phyloP scores from a whole-genome alignment of 2,888 invertebrate species.

The Creontiades dilutus region DNA sequence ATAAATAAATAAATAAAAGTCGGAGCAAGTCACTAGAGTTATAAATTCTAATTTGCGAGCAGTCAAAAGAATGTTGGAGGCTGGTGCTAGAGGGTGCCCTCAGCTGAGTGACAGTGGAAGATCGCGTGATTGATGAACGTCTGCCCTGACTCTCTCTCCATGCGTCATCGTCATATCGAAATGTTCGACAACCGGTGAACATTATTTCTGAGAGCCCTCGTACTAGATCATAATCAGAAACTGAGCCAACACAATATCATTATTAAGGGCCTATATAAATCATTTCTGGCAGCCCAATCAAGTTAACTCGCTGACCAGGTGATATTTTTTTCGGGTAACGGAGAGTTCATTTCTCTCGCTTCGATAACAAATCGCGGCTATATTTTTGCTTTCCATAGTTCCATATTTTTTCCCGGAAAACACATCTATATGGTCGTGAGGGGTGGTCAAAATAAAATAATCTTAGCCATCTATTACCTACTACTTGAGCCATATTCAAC shows the following conservation, averaged over 20 bases:
- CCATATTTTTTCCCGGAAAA: neutral
- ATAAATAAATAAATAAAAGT: neutral
- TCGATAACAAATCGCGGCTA: constrained; percentile 21
- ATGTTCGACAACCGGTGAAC: constrained; percentile 60
- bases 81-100: constrained; percentile 41
- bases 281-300: constrained; percentile 66
- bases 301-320: constrained; percentile 42
- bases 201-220: constrained; percentile 43
- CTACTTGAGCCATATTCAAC: too few species aligned
- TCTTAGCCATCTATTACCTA: too few species aligned
- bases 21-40: constrained; percentile 21
- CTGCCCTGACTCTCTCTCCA: constrained; percentile 29
- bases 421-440: neutral
- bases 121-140: constrained; percentile 69
- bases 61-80: constrained; percentile 64
- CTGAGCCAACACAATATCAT: constrained; percentile 59
- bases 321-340: constrained; percentile 34
- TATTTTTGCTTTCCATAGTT: neutral
- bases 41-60: constrained; percentile 70
- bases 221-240: constrained; percentile 61
- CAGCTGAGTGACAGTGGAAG: constrained; percentile 68
- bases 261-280: constrained; percentile 61
- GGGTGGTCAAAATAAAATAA: neutral
- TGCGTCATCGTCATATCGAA: constrained; percentile 43
- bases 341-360: constrained; percentile 25